phyloP scores from a whole-genome alignment of 2,113 vertebrate species.

The Aleadryas rufinucha region DNA sequence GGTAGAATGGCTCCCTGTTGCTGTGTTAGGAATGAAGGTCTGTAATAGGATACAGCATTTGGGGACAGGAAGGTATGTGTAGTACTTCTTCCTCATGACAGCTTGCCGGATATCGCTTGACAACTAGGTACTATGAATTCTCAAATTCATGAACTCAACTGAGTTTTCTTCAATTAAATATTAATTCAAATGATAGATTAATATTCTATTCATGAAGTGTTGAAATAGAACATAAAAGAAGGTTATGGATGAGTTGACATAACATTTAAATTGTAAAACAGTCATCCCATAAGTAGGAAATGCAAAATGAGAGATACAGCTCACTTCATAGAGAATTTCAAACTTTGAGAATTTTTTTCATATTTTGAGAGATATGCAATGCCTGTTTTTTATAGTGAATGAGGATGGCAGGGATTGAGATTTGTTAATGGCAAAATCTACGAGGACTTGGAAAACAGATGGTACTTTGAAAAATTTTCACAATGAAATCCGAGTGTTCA shows the following conservation, averaged over 20 bases:
- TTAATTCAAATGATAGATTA: not conserved
- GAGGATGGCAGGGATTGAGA: not conserved
- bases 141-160: not conserved
- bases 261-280: conserved; percentile 3
- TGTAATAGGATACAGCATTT: not conserved
- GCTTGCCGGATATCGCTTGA: not conserved
- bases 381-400: not conserved
- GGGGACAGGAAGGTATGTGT: not conserved
- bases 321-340: not conserved
- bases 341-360: not conserved
- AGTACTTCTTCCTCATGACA: not conserved
- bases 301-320: not conserved
- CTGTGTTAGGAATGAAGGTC: not conserved
- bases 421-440: not conserved
- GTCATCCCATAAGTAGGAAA: not conserved
- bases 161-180: not conserved
- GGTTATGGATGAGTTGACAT: not conserved
- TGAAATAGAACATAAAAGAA: not conserved
- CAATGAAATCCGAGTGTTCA: not conserved
- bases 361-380: not conserved
- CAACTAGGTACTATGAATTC: not conserved
- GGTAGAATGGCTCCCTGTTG: not conserved
- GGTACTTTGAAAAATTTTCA: not conserved
- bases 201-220: not conserved
- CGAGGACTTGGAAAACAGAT: not conserved